A percentile compares a stretch with the other conserved stretches of the same genome.
Conservation (phyloP, 1,140 invertebrate species). For the Phortica variegata region DNA sequence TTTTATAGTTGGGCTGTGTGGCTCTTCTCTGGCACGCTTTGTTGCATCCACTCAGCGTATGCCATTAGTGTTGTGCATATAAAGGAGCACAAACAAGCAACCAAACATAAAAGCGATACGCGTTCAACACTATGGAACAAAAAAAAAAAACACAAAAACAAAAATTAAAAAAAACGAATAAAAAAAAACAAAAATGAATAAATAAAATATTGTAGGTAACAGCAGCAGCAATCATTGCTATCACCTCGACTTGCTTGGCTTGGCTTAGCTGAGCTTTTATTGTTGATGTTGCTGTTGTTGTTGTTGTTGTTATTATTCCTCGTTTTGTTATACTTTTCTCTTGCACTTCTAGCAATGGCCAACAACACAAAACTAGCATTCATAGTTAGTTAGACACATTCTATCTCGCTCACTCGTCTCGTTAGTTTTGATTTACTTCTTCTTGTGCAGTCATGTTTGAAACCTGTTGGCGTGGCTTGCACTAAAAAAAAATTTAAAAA, state of each 20-base stretch:
- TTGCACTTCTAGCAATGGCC: no score
- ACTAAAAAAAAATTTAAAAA: no score
- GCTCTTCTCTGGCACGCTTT: conserved; percentile 29
- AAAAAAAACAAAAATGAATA: not conserved
- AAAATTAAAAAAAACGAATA: not conserved
- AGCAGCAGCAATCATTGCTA: conserved; percentile 2
- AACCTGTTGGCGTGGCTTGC: no score
- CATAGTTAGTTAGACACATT: no score
- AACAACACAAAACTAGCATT: no score
- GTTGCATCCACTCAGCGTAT: conserved; percentile 50
- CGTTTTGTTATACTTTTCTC: no score
- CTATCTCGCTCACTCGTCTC: no score
- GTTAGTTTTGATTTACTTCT: no score
- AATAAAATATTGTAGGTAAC: not conserved
- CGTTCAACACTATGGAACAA: no score
- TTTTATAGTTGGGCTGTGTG: not conserved
- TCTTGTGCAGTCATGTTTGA: no score
- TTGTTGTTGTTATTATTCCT: conserved; percentile 35
- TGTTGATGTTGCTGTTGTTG: conserved; percentile 16
- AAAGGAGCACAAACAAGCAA: no score
- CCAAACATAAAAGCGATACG: no score
- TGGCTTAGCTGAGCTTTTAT: not conserved
- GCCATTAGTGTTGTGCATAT: conserved; percentile 21
- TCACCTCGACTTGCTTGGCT: conserved; percentile 14
- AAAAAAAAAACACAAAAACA: not conserved